Conservation (phyloP, 2,888 invertebrate species). For the Eugnorisma glareosa region DNA sequence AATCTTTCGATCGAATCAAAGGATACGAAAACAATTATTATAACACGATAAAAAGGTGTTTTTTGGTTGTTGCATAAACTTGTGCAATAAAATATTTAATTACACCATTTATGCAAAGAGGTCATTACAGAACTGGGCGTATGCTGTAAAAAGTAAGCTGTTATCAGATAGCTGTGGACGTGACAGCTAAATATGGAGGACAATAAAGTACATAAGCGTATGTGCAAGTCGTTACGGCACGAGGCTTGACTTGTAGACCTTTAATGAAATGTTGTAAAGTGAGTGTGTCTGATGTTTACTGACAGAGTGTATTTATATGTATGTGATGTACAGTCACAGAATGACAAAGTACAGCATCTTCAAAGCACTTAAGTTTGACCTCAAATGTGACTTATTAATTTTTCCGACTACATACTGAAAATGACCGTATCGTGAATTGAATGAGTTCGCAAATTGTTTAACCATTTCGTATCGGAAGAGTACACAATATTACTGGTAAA, state of each 20-base stretch:
- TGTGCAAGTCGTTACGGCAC: conserved; percentile 46
- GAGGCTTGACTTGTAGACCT: conserved; percentile 17
- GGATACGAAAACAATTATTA: background rate
- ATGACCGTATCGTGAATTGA: background rate
- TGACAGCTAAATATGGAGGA: conserved; percentile 44
- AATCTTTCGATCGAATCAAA: no score
- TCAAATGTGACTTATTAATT: background rate
- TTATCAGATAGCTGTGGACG: conserved; percentile 56
- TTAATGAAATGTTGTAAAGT: conserved; percentile 16
- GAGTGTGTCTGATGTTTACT: conserved; percentile 3
- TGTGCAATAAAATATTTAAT: conserved; percentile 47
- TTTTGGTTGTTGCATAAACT: conserved; percentile 23
- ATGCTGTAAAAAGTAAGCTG: conserved; percentile 44
- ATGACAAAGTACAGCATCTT: background rate
- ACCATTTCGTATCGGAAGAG: background rate
- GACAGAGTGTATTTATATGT: background rate
- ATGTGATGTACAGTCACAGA: background rate
- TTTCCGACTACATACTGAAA: background rate
- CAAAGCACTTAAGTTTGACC: background rate
- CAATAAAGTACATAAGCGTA: conserved; percentile 41
- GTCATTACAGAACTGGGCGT: conserved; percentile 26
- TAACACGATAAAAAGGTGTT: background rate
- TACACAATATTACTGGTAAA: background rate
- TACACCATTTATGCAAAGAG: conserved; percentile 33
- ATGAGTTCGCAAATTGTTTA: background rate